Percentiles rank a stretch among this genome's conserved stretches.
phyloP scores from a whole-genome alignment of 2,113 vertebrate genomes.

The Elachura formosa region DNA sequence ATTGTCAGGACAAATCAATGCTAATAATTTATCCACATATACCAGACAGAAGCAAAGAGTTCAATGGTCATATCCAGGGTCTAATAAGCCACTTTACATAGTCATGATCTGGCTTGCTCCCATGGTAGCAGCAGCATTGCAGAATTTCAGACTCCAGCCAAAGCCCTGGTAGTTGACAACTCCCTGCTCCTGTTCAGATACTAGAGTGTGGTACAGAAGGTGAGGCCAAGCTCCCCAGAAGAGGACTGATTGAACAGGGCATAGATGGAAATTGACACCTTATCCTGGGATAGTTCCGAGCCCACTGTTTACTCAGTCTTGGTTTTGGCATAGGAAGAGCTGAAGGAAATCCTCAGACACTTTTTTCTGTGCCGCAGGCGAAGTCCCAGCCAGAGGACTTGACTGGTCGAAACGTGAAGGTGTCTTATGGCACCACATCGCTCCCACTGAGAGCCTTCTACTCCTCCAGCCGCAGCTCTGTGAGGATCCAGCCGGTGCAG shows the following conservation, averaged over 20 bases:
- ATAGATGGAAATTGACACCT: background rate
- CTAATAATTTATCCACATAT: background rate
- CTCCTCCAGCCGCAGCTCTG: slow-evolving; percentile 30
- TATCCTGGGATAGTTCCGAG: background rate
- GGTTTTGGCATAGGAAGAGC: background rate
- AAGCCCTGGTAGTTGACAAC: background rate
- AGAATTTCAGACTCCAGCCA: background rate
- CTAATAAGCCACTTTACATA: background rate
- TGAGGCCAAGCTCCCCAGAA: background rate
- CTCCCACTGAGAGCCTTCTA: background rate
- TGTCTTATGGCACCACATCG: background rate
- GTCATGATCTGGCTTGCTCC: background rate
- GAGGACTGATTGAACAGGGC: background rate
- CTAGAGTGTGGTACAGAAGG: fast-evolving
- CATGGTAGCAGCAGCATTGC: background rate
- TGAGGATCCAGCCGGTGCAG: slow-evolving; percentile 1
- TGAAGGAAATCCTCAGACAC: background rate
- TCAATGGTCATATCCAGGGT: background rate
- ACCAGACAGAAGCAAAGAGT: background rate
- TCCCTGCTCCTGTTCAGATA: background rate
- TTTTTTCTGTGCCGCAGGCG: slow-evolving; percentile 12
- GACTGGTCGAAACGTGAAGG: fast-evolving
- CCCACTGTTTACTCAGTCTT: background rate
- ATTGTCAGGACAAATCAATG: background rate
- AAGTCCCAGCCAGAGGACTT: background rate